These are phyloP conservation scores for Apistogramma diplotaenia DNA, from an alignment of 2,113 vertebrate species.

Conservation along the genomic window DNA sequence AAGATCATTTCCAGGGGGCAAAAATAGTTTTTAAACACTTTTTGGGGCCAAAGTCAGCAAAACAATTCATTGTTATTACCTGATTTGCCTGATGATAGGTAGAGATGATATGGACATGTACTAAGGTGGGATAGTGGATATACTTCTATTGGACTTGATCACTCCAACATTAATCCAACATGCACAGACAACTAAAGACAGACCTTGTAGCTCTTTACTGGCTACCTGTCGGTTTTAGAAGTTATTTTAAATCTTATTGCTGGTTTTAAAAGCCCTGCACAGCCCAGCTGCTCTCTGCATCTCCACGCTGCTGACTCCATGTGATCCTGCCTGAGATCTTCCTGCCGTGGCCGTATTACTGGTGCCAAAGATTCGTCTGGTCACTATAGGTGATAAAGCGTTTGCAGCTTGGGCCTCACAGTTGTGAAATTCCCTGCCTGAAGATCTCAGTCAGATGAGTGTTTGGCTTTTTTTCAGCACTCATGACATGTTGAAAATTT, in stretches of 20 bases:
- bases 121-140: not conserved
- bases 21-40: not conserved
- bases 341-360: not conserved
- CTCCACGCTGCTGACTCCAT: not conserved
- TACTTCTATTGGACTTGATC: not conserved
- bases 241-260: not conserved
- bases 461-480: not conserved
- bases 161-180: not conserved
- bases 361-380: not conserved
- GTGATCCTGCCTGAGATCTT: not conserved
- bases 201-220: not conserved
- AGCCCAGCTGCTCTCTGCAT: accelerated
- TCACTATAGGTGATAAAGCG: not conserved
- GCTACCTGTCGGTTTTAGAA: not conserved
- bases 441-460: not conserved
- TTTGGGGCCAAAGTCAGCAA: not conserved
- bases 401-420: not conserved
- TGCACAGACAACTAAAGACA: not conserved
- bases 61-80: not conserved
- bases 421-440: not conserved
- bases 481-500: too few relatives aligned
- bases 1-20: not conserved
- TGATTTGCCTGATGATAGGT: not conserved
- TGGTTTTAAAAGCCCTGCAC: not conserved
- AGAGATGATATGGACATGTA: not conserved